Percentiles rank a stretch among this genome's conserved stretches.
These are phyloP conservation scores for Nemapogon koenigi DNA, from an alignment of 2,888 invertebrate genomes.

Conservation along the genomic window DNA sequence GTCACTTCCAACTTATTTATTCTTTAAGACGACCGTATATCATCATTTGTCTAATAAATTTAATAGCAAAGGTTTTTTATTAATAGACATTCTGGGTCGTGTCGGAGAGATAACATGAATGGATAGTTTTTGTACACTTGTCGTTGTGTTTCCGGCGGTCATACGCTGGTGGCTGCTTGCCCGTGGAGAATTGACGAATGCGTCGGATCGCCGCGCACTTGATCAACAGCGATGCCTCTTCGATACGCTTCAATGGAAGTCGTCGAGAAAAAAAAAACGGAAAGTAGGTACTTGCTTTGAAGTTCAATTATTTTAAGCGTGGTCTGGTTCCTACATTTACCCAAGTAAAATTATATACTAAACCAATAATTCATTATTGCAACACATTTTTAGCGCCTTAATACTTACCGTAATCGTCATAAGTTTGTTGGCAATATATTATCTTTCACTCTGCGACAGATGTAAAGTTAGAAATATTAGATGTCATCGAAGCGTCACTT, in stretches of 20 bases:
- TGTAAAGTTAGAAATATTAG: too few species aligned
- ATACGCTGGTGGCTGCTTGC: slow-evolving; percentile 29
- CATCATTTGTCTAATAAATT: slow-evolving; percentile 7
- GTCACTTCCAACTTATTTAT: slow-evolving; percentile 10
- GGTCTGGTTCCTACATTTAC: too few species aligned
- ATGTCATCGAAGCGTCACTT: too few species aligned
- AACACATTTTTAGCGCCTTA: too few species aligned
- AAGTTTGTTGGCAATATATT: too few species aligned
- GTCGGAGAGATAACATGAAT: slow-evolving; percentile 34
- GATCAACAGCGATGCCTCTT: slow-evolving; percentile 21
- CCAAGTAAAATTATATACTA: too few species aligned
- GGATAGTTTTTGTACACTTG: slow-evolving; percentile 61
- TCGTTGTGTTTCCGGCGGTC: slow-evolving; percentile 49
- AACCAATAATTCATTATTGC: too few species aligned
- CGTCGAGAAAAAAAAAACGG: slow-evolving; percentile 38
- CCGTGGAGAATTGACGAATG: slow-evolving; percentile 59
- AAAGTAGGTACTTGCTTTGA: too few species aligned
- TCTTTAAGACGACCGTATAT: slow-evolving; percentile 8
- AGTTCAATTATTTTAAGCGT: too few species aligned
- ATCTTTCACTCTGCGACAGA: too few species aligned
- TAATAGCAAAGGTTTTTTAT: background rate
- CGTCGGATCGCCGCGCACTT: slow-evolving; percentile 40
- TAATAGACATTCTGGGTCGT: slow-evolving; percentile 2
- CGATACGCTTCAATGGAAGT: slow-evolving; percentile 36
- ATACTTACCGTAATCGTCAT: too few species aligned